Evolutionary conservation across 2,113 vertebrate species (phyloP).

Genomic region (Mustelus asterias): DNA sequence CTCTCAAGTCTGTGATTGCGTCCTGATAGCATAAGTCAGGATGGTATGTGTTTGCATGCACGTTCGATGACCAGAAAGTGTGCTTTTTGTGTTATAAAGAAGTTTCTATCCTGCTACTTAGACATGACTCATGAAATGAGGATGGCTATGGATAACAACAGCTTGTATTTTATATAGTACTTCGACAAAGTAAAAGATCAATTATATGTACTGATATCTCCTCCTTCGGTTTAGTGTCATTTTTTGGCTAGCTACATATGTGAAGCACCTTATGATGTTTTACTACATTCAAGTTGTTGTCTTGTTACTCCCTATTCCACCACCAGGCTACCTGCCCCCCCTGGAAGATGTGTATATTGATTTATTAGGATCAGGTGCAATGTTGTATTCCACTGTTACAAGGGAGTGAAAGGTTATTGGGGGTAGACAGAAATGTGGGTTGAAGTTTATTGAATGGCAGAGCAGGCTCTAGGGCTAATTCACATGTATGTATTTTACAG

Average conservation of each 20-base stretch:
- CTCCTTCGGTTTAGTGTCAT: not conserved
- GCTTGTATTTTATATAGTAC: not conserved
- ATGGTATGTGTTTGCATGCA: not conserved
- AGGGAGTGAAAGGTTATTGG: no score
- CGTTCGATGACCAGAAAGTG: not conserved
- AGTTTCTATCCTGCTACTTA: not conserved
- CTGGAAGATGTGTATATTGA: not conserved
- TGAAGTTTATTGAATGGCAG: no score
- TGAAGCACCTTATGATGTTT: not conserved
- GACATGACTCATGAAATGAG: not conserved
- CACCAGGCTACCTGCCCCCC: not conserved
- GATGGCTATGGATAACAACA: not conserved
- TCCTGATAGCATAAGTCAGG: not conserved
- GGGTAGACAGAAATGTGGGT: no score
- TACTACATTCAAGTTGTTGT: not conserved
- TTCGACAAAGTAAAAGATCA: not conserved
- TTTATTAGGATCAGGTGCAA: not conserved
- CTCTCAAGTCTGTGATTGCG: not conserved
- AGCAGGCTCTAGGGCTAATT: no score
- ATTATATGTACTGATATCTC: not conserved
- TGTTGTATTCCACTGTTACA: not conserved
- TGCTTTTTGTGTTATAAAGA: not conserved
- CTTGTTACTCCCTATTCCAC: not conserved
- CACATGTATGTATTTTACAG: no score
- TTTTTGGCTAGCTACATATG: not conserved